Percentiles rank a stretch among this genome's conserved stretches.
phyloP scores from a whole-genome alignment of 1,140 invertebrate species.

The Drosophila bifasciata region DNA sequence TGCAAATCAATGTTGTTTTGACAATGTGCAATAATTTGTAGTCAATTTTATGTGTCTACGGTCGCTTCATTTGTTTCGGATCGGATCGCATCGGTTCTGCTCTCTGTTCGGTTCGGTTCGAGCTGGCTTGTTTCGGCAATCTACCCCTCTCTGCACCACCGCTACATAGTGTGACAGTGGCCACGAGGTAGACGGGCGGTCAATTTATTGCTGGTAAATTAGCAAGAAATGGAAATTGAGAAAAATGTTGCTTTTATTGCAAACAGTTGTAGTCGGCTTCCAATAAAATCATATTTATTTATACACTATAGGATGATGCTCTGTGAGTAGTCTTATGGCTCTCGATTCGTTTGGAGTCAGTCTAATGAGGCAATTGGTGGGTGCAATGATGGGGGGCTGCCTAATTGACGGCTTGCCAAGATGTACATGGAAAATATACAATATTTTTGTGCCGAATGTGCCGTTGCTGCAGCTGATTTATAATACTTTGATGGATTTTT shows the following conservation, averaged over 20 bases:
- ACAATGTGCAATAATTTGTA: conserved; percentile 82
- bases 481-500: conserved; percentile 39
- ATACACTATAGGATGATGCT: conserved; percentile 32
- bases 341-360: conserved; percentile 70
- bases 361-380: conserved; percentile 74
- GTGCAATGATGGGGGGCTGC: conserved; percentile 58
- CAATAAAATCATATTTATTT: conserved; percentile 80
- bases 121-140: conserved; percentile 60
- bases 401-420: conserved; percentile 58
- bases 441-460: conserved; percentile 27
- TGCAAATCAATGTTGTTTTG: conserved; percentile 82
- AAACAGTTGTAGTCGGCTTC: conserved; percentile 81
- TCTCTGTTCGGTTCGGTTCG: conserved; percentile 49
- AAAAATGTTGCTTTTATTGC: conserved; percentile 82
- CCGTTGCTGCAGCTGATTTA: conserved; percentile 28
- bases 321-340: conserved; percentile 65
- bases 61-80: conserved; percentile 37
- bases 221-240: conserved; percentile 82
- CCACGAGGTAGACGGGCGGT: conserved; percentile 48
- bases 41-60: conserved; percentile 81
- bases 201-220: conserved; percentile 81
- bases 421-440: conserved; percentile 40
- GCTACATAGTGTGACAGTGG: conserved; percentile 1
- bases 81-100: conserved; percentile 54
- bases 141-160: neutral